These are phyloP conservation scores for Phymastichus coffea DNA, from an alignment of 1,140 invertebrate genomes.

Conservation along the genomic window DNA sequence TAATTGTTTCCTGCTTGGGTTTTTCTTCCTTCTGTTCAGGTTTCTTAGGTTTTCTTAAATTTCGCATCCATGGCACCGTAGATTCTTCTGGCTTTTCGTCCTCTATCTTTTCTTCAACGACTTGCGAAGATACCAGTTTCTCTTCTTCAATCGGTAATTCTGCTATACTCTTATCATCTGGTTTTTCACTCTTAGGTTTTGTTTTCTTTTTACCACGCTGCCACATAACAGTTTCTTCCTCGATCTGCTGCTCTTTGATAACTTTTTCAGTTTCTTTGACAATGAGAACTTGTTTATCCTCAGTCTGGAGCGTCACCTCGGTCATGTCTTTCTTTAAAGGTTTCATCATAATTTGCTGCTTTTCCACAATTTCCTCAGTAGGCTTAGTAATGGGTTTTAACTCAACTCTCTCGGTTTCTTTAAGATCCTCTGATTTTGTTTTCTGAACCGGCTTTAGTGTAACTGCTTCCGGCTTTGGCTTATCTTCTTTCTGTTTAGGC, in stretches of 20 bases:
- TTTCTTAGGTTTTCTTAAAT: conserved; percentile 32
- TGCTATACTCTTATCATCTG: conserved; percentile 41
- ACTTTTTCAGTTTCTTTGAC: background rate
- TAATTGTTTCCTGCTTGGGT: conserved; percentile 26
- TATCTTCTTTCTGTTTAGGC: too few species aligned
- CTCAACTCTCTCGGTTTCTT: background rate
- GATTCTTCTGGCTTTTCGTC: conserved; percentile 30
- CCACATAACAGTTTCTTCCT: conserved; percentile 21
- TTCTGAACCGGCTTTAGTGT: too few species aligned
- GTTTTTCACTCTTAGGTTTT: conserved; percentile 28
- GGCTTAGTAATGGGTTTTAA: background rate
- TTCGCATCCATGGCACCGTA: conserved; percentile 26
- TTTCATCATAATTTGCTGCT: background rate
- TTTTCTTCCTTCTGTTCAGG: conserved; percentile 29
- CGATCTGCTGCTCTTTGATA: background rate
- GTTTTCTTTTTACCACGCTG: conserved; percentile 44
- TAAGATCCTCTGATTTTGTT: conserved; percentile 25
- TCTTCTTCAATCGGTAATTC: background rate
- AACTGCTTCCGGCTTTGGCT: too few species aligned
- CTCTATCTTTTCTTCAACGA: conserved; percentile 36
- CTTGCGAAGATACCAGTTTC: conserved; percentile 19
- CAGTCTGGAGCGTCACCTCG: too few species aligned
- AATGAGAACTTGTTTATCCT: conserved; percentile 22
- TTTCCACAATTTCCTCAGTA: background rate
- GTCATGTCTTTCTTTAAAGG: background rate